phyloP scores from a whole-genome alignment of 2,113 vertebrate species.

The Corvus moneduloides region DNA sequence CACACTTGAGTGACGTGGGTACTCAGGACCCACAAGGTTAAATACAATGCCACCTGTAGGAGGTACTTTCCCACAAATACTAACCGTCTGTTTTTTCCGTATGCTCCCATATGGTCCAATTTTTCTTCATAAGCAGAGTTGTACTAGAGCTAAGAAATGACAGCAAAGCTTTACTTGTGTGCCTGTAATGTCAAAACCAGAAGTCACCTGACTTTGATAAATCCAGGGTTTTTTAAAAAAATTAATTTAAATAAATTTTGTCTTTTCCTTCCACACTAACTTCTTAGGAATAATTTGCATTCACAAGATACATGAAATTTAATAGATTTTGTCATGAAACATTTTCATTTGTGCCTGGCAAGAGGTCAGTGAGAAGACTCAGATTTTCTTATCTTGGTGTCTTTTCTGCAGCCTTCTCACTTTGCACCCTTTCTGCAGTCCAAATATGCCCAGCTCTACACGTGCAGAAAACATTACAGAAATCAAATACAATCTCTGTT shows the following conservation, averaged over 20 bases:
- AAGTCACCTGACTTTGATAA: neutral
- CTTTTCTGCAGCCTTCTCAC: constrained; percentile 6
- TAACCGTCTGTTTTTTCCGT: constrained; percentile 30
- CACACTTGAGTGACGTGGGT: neutral
- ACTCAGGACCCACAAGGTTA: neutral
- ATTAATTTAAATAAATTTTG: neutral
- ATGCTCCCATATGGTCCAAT: constrained; percentile 27
- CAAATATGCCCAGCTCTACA: constrained; percentile 17
- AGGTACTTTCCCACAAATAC: neutral
- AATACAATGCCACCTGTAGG: constrained; percentile 17
- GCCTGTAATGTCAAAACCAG: neutral
- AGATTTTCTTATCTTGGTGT: constrained; percentile 29
- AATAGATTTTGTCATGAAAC: constrained; percentile 38
- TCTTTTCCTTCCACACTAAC: neutral
- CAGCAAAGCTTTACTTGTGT: neutral
- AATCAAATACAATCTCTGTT: constrained; percentile 30
- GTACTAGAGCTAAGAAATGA: neutral
- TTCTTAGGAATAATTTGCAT: constrained; percentile 11
- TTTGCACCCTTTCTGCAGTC: neutral
- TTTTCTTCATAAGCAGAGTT: neutral
- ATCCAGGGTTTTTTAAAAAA: neutral
- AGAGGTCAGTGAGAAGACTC: constrained; percentile 27
- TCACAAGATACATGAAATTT: constrained; percentile 52
- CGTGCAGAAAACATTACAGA: neutral
- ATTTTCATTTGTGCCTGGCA: constrained; percentile 50